phyloP scores from a whole-genome alignment of 2,888 invertebrate genomes.

The Limenitis arthemis region DNA sequence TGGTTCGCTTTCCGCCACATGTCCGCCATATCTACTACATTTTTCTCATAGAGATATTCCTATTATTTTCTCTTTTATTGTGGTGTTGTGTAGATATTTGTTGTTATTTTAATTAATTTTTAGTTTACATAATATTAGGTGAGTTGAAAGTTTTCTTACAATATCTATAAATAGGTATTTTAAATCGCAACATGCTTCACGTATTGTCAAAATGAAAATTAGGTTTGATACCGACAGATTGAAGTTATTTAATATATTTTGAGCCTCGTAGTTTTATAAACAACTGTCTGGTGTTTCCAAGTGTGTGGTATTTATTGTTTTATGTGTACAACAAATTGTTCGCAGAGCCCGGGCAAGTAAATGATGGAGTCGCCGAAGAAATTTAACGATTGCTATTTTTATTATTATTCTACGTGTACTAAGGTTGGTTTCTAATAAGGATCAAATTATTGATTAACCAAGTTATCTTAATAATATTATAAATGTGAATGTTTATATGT shows the following conservation, averaged over 20 bases:
- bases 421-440: conserved; percentile 83
- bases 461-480: too few relatives aligned
- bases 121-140: conserved; percentile 54
- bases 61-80: conserved; percentile 63
- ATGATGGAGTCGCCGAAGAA: conserved; percentile 80
- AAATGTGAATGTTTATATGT: too few relatives aligned
- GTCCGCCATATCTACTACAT: conserved; percentile 67
- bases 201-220: conserved; percentile 62
- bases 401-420: conserved; percentile 88
- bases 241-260: too few relatives aligned
- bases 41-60: conserved; percentile 63
- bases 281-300: too few relatives aligned
- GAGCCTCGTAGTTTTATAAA: too few relatives aligned
- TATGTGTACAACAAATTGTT: conserved; percentile 33
- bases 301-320: conserved; percentile 25
- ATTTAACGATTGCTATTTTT: conserved; percentile 91
- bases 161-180: conserved; percentile 44
- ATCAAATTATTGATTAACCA: too few relatives aligned
- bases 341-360: conserved; percentile 55
- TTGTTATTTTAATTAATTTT: conserved; percentile 64
- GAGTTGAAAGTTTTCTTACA: conserved; percentile 45
- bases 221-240: too few relatives aligned
- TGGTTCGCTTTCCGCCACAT: conserved; percentile 64
- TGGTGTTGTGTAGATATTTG: conserved; percentile 56
- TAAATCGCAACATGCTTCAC: conserved; percentile 55